Conservation (phyloP, 2,797 vertebrate genomes). For the Chaetodon trifasciatus region DNA sequence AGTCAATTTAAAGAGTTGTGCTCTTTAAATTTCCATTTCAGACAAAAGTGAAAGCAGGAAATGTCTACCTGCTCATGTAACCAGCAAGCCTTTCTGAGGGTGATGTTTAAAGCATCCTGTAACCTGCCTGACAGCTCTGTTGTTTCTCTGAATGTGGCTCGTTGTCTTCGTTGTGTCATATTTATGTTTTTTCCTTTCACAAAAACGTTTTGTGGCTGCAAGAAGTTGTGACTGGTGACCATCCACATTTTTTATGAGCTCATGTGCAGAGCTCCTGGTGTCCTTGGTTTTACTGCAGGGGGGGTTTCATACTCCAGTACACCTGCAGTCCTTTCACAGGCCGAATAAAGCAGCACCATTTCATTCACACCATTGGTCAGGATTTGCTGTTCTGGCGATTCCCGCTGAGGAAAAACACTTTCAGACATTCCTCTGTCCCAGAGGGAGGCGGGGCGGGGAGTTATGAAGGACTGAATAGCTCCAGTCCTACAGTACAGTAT, state of each 20-base stretch:
- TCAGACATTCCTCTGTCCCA: conserved; percentile 51
- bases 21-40: neutral
- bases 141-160: neutral
- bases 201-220: neutral
- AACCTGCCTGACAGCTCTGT: neutral
- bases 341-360: conserved; percentile 36
- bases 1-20: neutral
- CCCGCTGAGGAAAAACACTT: conserved; percentile 59
- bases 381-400: conserved; percentile 59
- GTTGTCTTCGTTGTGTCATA: neutral
- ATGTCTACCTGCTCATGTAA: conserved; percentile 7
- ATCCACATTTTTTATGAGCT: neutral
- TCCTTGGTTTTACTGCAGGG: conserved; percentile 40
- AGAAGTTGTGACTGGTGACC: neutral
- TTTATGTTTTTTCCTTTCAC: neutral
- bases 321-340: conserved; percentile 55
- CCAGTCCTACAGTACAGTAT: conserved; percentile 40
- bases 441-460: neutral
- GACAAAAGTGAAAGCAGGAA: conserved; percentile 64
- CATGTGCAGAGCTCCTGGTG: neutral
- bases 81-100: neutral
- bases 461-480: conserved; percentile 30
- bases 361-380: conserved; percentile 32
- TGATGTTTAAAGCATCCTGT: neutral
- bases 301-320: neutral